Conservation (phyloP, 2,113 vertebrate species). For the Ammospiza nelsoni region DNA sequence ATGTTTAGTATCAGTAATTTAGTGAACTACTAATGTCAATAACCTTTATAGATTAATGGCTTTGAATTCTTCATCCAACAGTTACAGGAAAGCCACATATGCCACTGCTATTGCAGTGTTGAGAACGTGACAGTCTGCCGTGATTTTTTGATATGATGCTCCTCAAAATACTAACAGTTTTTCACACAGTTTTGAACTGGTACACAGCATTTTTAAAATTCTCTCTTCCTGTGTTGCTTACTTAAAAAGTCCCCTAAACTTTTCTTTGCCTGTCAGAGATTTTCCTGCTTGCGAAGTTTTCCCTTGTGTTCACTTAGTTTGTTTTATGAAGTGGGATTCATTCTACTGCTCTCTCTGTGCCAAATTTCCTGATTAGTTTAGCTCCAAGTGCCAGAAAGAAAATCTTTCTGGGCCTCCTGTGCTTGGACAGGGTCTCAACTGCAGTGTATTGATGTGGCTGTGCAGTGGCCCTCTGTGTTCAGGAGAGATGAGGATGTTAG, state of each 20-base stretch:
- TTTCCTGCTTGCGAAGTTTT: not conserved
- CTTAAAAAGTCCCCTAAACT: not conserved
- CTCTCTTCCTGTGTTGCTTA: not conserved
- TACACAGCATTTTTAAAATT: not conserved
- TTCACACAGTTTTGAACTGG: not conserved
- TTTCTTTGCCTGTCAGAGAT: not conserved
- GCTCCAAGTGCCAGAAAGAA: not conserved
- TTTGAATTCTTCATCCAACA: conserved; percentile 4
- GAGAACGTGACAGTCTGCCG: not conserved
- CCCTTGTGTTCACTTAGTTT: conserved; percentile 8
- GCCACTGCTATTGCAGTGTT: not conserved
- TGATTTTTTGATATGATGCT: not conserved
- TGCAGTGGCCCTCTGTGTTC: not conserved
- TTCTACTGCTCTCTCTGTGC: not conserved
- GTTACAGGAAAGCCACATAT: not conserved
- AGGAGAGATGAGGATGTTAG: not conserved
- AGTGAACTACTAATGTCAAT: not conserved
- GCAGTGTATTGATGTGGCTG: not conserved
- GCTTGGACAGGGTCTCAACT: not conserved
- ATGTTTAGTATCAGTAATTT: not conserved
- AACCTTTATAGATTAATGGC: not conserved
- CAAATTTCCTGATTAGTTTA: not conserved
- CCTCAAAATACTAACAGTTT: not conserved
- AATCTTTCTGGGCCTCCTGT: not conserved
- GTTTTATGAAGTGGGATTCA: conserved; percentile 26